Base-by-base conservation (phyloP, 1,140 invertebrate genomes). In the Drosophila novamexicana region DNA sequence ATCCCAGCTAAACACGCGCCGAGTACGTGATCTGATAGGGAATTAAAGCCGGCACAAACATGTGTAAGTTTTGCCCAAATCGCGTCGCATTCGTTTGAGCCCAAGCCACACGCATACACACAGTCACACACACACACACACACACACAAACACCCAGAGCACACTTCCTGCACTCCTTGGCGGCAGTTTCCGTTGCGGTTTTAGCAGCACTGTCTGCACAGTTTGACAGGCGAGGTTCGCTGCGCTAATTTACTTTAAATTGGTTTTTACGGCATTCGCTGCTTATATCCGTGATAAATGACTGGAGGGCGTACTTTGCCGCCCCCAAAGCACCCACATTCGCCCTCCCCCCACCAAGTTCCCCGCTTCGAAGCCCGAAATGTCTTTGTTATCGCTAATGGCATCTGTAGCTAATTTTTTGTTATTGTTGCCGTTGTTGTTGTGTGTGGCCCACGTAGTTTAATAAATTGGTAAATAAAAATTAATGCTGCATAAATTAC, bases 181-280 rank as follows among this genome's bases (percentile, higher is more conserved):
- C 14, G 12, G 3, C 56, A 2, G 8, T 59, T 56, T 56, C 52
- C 50, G 18, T 42, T 65, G 57, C 6, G 67, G 73, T 75, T 75
- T 71, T 44, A 42, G 47, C 40, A 64, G 73, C 59, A 67, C 49
- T 82, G 62, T 61, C 59, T 42, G 37, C 76, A 56, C 65, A 64
- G 75, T 77, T 77, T 72, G 79, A 74, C 72, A 66, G 65, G 47
- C 62, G 42, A 44, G 22, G 44, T 75, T 67, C 42, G 54, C 32
- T 77, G 79, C 69, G 79, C 83, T 86, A 86, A 86, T 86, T 86
- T 88, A 86, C 83, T 86, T 86, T 88, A 86, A 86, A 86, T 86
- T 86, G 83, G 83, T 86, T 86, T 81, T 79, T 72, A 68, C 65
- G 71, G 66, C 71, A 69, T 29, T 56, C 32, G 45, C 52, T 47